Base-by-base conservation (phyloP, 1,140 invertebrate genomes). In the Piezodorus guildinii region DNA sequence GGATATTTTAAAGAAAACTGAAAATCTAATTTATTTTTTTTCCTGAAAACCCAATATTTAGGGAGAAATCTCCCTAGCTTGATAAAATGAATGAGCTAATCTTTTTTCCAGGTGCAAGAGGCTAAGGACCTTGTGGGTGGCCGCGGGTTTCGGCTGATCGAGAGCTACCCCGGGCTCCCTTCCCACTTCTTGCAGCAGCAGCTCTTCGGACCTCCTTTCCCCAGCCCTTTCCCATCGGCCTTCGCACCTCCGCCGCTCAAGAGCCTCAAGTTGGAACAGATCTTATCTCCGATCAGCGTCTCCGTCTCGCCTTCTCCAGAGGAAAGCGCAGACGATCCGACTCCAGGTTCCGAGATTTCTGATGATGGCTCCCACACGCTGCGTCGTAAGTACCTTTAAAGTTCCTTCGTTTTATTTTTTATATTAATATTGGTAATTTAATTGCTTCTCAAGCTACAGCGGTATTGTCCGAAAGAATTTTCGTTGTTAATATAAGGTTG, bases 171-270 rank as follows among this genome's bases (percentile, higher is more conserved):
- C 17, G 75, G 77, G 16, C 69, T 80, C 8, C 77, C 78, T n/a
- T 77, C 77, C 15, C 79, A 79, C 71, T 74, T 81, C 46, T 75
- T 81, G 72, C 75, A 79, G 30, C 78, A 79, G 66, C 77, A 77
- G 60, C 79, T 79, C 65, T 81, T 81, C 68, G 79, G 73, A 51
- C 75, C 69, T 51, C 68, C 75, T 54, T 76, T 77, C 62, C 76
- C 77, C 44, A 72, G 77, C 16, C 54, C 45, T n/a, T 77, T 79
- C 34, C 77, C 79, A 15, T 81, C 77, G 54, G 79, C 78, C 17
- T 81, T 79, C 68, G 77, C 60, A 23, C 45, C 78, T 34, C 77
- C 76, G 60, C 77, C 77, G n/a, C 75, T 73, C 62, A 80, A 80
- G 74, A 78, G 78, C 68, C 70, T 78, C 23, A 79, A 80, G 68